Evolutionary conservation across 2,888 invertebrate species (phyloP).

Genomic region (Clunio marinus): DNA sequence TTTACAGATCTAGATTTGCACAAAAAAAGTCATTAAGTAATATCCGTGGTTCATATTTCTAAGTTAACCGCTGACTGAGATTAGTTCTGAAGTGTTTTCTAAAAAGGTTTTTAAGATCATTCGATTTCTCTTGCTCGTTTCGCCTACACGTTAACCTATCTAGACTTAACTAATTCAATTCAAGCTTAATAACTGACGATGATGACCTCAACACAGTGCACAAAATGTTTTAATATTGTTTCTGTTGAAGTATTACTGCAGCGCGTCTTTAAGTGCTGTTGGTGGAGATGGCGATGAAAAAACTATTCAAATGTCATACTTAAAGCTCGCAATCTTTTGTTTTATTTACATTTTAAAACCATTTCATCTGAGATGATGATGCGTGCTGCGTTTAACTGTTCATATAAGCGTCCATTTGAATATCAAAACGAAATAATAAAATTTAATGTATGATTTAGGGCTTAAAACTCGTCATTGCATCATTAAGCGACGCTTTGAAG

Average conservation of each 20-base stretch:
- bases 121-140: too few species aligned
- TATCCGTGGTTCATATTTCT: not conserved
- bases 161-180: not conserved
- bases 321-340: conserved; percentile 10
- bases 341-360: conserved; percentile 27
- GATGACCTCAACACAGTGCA: conserved; percentile 9
- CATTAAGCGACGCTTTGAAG: not conserved
- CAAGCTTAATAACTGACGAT: not conserved
- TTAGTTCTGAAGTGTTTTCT: conserved; percentile 5
- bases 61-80: not conserved
- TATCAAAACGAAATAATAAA: too few species aligned
- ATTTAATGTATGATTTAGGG: too few species aligned
- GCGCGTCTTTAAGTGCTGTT: not conserved
- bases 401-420: too few species aligned
- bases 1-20: conserved; percentile 1
- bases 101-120: not conserved
- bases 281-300: not conserved
- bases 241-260: conserved; percentile 13
- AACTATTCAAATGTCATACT: conserved; percentile 23
- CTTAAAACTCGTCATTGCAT: too few species aligned
- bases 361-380: too few species aligned
- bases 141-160: conserved; percentile 8
- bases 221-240: too few species aligned
- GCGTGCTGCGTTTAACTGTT: too few species aligned
- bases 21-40: conserved; percentile 22